Evolutionary conservation across 2,888 invertebrate genomes (phyloP).

Genomic region (Pandemis heparana): DNA sequence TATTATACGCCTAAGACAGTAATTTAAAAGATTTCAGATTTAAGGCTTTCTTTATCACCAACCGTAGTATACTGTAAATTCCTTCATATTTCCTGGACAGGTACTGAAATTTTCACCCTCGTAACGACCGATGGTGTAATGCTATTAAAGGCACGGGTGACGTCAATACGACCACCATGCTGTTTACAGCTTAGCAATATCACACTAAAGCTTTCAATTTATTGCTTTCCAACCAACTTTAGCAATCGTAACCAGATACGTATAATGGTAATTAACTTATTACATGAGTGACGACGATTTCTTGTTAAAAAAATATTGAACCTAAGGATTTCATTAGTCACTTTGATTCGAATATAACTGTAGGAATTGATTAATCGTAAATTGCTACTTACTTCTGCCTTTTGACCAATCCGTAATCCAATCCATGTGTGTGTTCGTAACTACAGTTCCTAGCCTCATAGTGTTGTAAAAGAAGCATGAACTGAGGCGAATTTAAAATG

Average conservation of each 20-base stretch:
- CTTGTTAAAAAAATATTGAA: no score
- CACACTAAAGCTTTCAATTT: not conserved
- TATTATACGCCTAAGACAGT: no score
- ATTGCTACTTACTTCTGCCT: not conserved
- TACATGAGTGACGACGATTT: not conserved
- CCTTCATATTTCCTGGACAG: not conserved
- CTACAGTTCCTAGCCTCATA: no score
- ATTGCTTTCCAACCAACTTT: not conserved
- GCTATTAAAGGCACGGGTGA: not conserved
- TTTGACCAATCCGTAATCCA: no score
- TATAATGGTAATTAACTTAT: not conserved
- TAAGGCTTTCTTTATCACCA: no score
- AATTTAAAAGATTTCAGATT: no score
- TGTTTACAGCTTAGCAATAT: not conserved
- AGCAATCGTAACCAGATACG: not conserved
- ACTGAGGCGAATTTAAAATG: no score
- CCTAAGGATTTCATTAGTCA: no score
- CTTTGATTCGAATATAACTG: not conserved
- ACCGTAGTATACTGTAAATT: no score
- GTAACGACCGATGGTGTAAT: not conserved
- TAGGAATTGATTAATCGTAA: not conserved
- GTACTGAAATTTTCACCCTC: not conserved
- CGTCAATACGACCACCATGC: not conserved
- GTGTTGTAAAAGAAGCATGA: no score
- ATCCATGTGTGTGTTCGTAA: not conserved